These are phyloP conservation scores for Cryptoprocta ferox DNA, from an alignment of 2,797 vertebrate species.

Conservation along the genomic window DNA sequence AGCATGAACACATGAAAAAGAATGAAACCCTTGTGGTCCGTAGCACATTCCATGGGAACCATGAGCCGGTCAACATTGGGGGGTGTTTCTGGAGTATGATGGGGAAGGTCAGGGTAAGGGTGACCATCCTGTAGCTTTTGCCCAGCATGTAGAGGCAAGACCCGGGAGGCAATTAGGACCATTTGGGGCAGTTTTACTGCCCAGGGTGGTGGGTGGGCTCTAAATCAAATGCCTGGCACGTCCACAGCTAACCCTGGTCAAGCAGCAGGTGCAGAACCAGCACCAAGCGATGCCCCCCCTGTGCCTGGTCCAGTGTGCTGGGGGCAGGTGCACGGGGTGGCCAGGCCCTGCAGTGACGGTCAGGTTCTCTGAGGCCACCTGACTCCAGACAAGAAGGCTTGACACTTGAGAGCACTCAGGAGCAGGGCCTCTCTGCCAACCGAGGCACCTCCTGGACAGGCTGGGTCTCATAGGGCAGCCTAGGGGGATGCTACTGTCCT, in stretches of 20 bases:
- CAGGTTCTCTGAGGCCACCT: background rate
- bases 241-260: background rate
- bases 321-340: no score
- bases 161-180: background rate
- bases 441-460: background rate
- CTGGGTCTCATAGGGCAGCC: background rate
- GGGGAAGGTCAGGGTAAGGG: background rate
- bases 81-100: background rate
- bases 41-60: no score
- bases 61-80: background rate
- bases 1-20: background rate
- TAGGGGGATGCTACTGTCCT: background rate
- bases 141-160: background rate
- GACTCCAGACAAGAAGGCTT: background rate
- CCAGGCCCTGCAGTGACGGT: fast-evolving
- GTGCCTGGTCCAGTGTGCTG: background rate
- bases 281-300: fast-evolving
- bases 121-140: background rate
- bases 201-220: no score
- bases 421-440: no score
- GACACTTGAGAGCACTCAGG: background rate
- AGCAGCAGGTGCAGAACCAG: background rate
- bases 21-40: background rate
- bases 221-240: background rate
- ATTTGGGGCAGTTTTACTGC: background rate